Conservation (phyloP, 2,797 vertebrate species). For the Linurgus olivaceus region DNA sequence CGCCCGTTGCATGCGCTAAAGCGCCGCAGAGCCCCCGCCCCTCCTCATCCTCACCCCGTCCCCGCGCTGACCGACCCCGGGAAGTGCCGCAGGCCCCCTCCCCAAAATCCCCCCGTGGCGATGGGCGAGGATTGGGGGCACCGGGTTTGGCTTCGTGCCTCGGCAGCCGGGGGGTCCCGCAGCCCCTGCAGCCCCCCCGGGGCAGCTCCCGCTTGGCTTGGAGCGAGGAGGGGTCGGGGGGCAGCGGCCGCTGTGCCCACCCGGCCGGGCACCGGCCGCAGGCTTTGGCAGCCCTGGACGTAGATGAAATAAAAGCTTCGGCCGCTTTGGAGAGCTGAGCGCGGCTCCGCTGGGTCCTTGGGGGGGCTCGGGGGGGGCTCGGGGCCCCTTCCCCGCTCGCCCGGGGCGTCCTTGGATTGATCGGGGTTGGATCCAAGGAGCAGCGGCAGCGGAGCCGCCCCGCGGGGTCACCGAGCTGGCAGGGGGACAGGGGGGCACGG, state of each 20-base stretch:
- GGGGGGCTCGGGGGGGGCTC: background rate
- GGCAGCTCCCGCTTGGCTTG: background rate
- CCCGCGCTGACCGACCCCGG: fast-evolving
- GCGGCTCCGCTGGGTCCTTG: background rate
- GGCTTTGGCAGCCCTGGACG: background rate
- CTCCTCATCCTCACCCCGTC: background rate
- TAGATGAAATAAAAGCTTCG: constrained; percentile 56
- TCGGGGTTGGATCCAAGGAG: background rate
- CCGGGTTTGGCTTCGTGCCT: background rate
- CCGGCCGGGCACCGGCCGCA: background rate
- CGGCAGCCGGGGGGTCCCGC: background rate
- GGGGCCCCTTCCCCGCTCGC: fast-evolving
- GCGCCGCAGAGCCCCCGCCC: background rate
- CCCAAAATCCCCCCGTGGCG: background rate
- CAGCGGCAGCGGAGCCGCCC: background rate
- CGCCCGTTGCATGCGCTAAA: constrained; percentile 18
- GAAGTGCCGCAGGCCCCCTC: background rate
- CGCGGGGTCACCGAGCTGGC: background rate
- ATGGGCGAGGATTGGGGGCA: background rate
- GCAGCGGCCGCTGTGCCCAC: background rate
- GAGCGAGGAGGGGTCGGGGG: background rate
- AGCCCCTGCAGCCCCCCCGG: background rate
- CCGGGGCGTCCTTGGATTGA: fast-evolving
- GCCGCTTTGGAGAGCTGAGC: constrained; percentile 45
- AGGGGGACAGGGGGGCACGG: background rate